A percentile compares a stretch with the other conserved stretches of the same genome.
phyloP scores from a whole-genome alignment of 2,797 vertebrate genomes.

The Pseudopleuronectes americanus region DNA sequence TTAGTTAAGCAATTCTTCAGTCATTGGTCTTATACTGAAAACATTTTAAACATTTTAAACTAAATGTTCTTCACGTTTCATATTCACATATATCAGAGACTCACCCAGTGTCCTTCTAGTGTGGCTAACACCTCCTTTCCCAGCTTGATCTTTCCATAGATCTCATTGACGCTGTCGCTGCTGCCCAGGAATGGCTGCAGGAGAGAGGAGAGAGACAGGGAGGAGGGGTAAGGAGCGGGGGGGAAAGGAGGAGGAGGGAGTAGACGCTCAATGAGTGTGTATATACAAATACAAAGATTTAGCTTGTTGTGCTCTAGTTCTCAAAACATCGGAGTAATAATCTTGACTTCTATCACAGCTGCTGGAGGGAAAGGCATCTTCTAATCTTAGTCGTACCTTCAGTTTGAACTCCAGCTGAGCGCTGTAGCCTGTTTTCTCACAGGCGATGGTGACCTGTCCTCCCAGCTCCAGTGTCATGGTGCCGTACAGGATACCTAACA shows the following conservation, averaged over 20 bases:
- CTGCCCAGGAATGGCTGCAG: constrained; percentile 95
- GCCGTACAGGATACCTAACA: constrained; percentile 94
- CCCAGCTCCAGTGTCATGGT: constrained; percentile 98
- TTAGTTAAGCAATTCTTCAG: too few relatives aligned
- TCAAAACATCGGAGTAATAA: too few relatives aligned
- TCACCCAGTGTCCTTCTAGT: constrained; percentile 97
- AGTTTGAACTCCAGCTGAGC: constrained; percentile 97
- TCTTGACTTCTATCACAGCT: too few relatives aligned
- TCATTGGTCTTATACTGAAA: too few relatives aligned
- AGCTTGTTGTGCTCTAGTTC: too few relatives aligned
- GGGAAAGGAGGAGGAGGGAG: neutral
- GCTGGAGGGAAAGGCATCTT: neutral
- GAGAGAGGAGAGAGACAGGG: neutral
- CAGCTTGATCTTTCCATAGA: constrained; percentile 96
- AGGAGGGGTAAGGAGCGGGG: neutral
- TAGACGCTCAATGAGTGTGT: neutral
- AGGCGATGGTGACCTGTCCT: constrained; percentile 91
- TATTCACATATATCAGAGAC: neutral
- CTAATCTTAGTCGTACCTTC: constrained; percentile 84
- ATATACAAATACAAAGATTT: too few relatives aligned
- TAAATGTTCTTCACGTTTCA: constrained; percentile 4
- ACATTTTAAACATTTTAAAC: too few relatives aligned
- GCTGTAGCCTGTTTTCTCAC: constrained; percentile 98
- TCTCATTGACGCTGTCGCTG: constrained; percentile 95
- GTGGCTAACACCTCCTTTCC: constrained; percentile 97